Percentiles rank a stretch among this genome's conserved stretches.
Evolutionary conservation across 2,797 vertebrate genomes (phyloP).

Genomic region (Melanogrammus aeglefinus): DNA sequence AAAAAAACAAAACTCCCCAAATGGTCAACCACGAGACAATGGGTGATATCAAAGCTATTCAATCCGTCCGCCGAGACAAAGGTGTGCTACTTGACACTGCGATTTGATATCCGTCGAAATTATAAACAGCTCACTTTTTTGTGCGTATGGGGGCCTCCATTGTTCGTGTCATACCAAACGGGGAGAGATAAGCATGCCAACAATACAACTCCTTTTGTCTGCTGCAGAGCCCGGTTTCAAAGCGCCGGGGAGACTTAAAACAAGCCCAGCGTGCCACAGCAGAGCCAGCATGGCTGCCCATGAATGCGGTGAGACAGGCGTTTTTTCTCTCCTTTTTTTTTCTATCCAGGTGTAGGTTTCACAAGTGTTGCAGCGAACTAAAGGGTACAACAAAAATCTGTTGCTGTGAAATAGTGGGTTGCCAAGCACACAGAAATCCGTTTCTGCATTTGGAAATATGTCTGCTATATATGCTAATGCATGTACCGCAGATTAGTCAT

Average conservation of each 20-base stretch:
- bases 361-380: neutral
- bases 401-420: neutral
- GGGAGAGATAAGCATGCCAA: slow-evolving; percentile 9
- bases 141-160: slow-evolving; percentile 6
- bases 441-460: neutral
- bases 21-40: slow-evolving; percentile 7
- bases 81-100: slow-evolving; percentile 12
- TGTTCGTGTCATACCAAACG: slow-evolving; percentile 24
- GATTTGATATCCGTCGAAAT: slow-evolving; percentile 18
- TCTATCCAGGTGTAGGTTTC: neutral
- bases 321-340: neutral
- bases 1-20: neutral
- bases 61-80: slow-evolving; percentile 16
- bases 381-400: neutral
- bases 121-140: slow-evolving; percentile 14
- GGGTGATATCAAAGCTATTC: slow-evolving; percentile 20
- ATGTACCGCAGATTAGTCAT: neutral
- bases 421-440: neutral
- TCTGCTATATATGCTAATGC: neutral
- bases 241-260: neutral
- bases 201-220: slow-evolving; percentile 10
- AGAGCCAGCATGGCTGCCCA: neutral
- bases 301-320: neutral
- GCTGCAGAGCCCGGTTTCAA: slow-evolving; percentile 9
- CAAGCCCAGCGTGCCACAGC: slow-evolving; percentile 6